Evolutionary conservation across 2,888 invertebrate species (phyloP).

Genomic region (Conchocele bisecta): DNA sequence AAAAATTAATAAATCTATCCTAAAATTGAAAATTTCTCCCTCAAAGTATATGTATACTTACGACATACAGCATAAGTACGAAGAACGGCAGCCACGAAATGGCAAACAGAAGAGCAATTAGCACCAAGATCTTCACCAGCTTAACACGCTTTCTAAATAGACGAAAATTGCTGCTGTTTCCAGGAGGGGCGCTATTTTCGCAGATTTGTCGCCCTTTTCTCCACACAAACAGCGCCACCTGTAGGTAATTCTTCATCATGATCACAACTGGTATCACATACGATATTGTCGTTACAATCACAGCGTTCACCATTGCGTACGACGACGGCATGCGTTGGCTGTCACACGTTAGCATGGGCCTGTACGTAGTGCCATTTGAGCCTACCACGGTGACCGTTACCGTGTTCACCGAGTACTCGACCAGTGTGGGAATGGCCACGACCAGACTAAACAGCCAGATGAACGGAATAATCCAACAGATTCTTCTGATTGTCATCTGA

Average conservation of each 20-base stretch:
- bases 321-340: constrained; percentile 2
- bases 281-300: constrained; percentile 42
- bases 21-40: too few relatives aligned
- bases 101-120: constrained; percentile 58
- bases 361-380: not conserved
- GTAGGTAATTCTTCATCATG: constrained; percentile 5
- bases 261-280: constrained; percentile 55
- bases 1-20: too few relatives aligned
- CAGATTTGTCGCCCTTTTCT: not conserved
- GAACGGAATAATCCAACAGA: constrained; percentile 35
- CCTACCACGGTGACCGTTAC: not conserved
- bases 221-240: constrained; percentile 6
- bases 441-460: constrained; percentile 49
- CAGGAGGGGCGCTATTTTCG: not conserved
- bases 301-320: constrained; percentile 43
- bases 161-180: not conserved
- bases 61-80: constrained; percentile 48
- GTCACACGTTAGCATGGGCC: constrained; percentile 12
- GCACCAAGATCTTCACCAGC: constrained; percentile 56
- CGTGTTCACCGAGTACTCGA: constrained; percentile 47
- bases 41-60: too few relatives aligned
- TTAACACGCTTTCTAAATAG: not conserved
- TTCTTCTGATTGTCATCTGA: constrained; percentile 35
- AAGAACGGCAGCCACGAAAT: constrained; percentile 67
- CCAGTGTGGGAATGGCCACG: constrained; percentile 48